A percentile compares a stretch with the other conserved stretches of the same genome.
phyloP scores from a whole-genome alignment of 64 coral and sea anemone species.

The Pocillopora damicornis region DNA sequence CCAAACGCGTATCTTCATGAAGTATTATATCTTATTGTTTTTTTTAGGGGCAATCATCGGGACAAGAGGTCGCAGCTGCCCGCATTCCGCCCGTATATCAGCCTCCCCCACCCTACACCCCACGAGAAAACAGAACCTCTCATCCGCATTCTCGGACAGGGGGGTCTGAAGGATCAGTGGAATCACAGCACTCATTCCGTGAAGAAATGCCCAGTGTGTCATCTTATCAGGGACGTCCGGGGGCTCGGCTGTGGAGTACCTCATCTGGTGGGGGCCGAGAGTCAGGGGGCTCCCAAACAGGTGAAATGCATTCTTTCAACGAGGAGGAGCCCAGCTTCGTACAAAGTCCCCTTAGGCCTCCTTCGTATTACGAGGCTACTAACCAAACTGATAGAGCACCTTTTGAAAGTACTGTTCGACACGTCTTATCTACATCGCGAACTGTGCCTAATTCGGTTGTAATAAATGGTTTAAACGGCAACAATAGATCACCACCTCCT shows the following conservation, averaged over 20 bases:
- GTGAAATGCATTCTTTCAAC: slow-evolving; percentile 77
- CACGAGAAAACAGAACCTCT: slow-evolving; percentile 16
- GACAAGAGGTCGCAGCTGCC: neutral
- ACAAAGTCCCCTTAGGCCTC: slow-evolving; percentile 46
- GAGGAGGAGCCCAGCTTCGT: slow-evolving; percentile 79
- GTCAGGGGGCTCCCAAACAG: slow-evolving; percentile 7
- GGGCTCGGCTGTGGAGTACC: slow-evolving; percentile 16
- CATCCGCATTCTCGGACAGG: slow-evolving; percentile 47
- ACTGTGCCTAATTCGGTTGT: neutral
- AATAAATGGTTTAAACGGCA: neutral
- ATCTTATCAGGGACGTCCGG: slow-evolving; percentile 28
- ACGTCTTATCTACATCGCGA: neutral
- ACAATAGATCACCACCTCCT: slow-evolving; percentile 12
- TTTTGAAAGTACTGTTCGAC: slow-evolving; percentile 7
- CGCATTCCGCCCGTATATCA: slow-evolving; percentile 37
- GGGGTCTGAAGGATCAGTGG: slow-evolving; percentile 8
- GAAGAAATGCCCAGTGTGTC: slow-evolving; percentile 73
- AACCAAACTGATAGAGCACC: neutral
- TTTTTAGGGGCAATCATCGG: neutral
- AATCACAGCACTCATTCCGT: slow-evolving; percentile 80
- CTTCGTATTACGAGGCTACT: slow-evolving; percentile 64
- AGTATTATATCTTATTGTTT: too few species aligned
- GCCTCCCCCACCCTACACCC: slow-evolving; percentile 38
- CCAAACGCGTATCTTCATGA: too few species aligned
- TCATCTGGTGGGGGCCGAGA: slow-evolving; percentile 45